Conservation (phyloP, 2,113 vertebrate species). For the Clarias magur region DNA sequence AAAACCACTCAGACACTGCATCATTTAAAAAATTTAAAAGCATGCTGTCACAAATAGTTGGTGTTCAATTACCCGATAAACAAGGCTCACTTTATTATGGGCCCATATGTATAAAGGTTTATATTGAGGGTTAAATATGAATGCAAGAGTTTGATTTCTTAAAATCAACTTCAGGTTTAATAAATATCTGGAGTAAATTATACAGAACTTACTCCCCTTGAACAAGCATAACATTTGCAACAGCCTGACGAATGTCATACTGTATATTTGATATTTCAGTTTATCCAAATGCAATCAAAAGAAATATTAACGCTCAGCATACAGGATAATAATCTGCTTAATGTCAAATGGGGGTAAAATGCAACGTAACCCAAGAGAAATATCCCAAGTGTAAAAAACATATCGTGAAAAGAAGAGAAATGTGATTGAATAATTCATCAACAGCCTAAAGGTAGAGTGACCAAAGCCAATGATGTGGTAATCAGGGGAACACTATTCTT, state of each 20-base stretch:
- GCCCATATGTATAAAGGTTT: neutral
- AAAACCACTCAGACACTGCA: neutral
- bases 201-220: neutral
- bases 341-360: neutral
- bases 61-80: neutral
- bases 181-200: neutral
- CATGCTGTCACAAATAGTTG: neutral
- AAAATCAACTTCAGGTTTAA: neutral
- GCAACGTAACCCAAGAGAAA: constrained; percentile 11
- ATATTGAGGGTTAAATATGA: neutral
- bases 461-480: constrained; percentile 49
- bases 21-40: neutral
- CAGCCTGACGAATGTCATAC: neutral
- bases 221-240: neutral
- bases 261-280: neutral
- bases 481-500: constrained; percentile 48
- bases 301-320: neutral
- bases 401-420: constrained; percentile 41
- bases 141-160: neutral
- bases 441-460: constrained; percentile 53
- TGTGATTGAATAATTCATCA: constrained; percentile 56
- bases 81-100: neutral
- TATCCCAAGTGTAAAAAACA: constrained; percentile 35
- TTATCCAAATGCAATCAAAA: neutral
- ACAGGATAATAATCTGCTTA: neutral